phyloP scores from a whole-genome alignment of 2,113 vertebrate species.

The Danionella cerebrum region DNA sequence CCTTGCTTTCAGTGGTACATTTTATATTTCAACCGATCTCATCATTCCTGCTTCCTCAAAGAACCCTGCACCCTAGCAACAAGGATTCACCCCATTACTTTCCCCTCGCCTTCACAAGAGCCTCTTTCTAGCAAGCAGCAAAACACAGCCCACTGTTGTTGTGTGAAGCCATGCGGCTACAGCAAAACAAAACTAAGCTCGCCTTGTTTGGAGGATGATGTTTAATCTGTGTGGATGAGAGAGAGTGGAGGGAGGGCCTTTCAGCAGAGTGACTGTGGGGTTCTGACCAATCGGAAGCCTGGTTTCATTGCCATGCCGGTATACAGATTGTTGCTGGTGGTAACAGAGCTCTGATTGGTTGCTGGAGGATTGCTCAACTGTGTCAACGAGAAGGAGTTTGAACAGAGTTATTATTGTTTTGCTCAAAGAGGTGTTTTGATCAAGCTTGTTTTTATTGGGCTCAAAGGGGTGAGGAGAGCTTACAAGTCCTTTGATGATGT shows the following conservation, averaged over 20 bases:
- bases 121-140: neutral
- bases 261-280: neutral
- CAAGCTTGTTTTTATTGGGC: slow-evolving; percentile 58
- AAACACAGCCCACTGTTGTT: slow-evolving; percentile 44
- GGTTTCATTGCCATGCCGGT: slow-evolving; percentile 45
- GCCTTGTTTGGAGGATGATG: slow-evolving; percentile 66
- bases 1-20: slow-evolving; percentile 50
- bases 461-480: slow-evolving; percentile 1
- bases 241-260: slow-evolving; percentile 32
- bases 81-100: slow-evolving; percentile 27
- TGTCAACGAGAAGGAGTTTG: slow-evolving; percentile 41
- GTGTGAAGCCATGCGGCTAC: slow-evolving; percentile 39
- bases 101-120: neutral
- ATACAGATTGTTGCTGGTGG: slow-evolving; percentile 64
- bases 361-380: slow-evolving; percentile 48
- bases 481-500: neutral
- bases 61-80: slow-evolving; percentile 63
- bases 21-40: slow-evolving; percentile 56
- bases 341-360: slow-evolving; percentile 68
- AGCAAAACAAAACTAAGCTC: slow-evolving; percentile 68
- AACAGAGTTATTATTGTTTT: slow-evolving; percentile 47
- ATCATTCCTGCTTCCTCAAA: slow-evolving; percentile 61
- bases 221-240: slow-evolving; percentile 58
- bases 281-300: slow-evolving; percentile 54
- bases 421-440: slow-evolving; percentile 51